phyloP scores from a whole-genome alignment of 2,797 vertebrate genomes.

The Lutjanus argentimaculatus region DNA sequence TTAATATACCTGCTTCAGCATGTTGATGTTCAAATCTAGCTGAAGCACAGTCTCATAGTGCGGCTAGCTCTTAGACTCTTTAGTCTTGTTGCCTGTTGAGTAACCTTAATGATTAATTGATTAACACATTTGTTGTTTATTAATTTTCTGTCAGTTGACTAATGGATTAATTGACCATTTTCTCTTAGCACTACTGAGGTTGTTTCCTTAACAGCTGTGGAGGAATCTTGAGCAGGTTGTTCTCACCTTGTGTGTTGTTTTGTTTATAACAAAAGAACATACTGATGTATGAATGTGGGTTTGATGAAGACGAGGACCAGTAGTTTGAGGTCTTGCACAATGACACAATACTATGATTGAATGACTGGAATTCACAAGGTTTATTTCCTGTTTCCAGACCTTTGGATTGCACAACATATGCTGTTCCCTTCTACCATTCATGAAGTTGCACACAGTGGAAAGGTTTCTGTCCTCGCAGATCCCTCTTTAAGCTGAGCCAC shows the following conservation, averaged over 20 bases:
- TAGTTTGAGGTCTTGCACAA: not conserved
- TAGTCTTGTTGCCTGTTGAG: not conserved
- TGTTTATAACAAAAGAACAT: not conserved
- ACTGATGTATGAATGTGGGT: not conserved
- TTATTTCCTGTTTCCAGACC: slow-evolving; percentile 46
- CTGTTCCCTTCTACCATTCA: slow-evolving; percentile 66
- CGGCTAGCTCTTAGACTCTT: not conserved
- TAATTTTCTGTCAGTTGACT: not conserved
- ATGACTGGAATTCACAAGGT: slow-evolving; percentile 19
- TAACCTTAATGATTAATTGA: slow-evolving; percentile 3
- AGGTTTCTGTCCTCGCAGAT: slow-evolving; percentile 62
- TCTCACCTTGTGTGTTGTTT: not conserved
- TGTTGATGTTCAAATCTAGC: not conserved
- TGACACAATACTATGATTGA: not conserved
- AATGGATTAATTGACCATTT: not conserved
- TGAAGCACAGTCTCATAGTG: not conserved
- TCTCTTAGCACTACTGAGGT: not conserved
- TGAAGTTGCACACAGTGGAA: slow-evolving; percentile 57
- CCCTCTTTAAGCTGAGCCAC: slow-evolving; percentile 64
- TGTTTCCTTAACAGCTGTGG: slow-evolving; percentile 13
- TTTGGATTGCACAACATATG: slow-evolving; percentile 35
- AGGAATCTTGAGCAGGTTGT: not conserved
- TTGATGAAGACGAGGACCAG: not conserved
- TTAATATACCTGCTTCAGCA: not conserved
- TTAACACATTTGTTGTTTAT: slow-evolving; percentile 2